Conservation (phyloP, 2,888 invertebrate genomes). For the Volucella inflata region DNA sequence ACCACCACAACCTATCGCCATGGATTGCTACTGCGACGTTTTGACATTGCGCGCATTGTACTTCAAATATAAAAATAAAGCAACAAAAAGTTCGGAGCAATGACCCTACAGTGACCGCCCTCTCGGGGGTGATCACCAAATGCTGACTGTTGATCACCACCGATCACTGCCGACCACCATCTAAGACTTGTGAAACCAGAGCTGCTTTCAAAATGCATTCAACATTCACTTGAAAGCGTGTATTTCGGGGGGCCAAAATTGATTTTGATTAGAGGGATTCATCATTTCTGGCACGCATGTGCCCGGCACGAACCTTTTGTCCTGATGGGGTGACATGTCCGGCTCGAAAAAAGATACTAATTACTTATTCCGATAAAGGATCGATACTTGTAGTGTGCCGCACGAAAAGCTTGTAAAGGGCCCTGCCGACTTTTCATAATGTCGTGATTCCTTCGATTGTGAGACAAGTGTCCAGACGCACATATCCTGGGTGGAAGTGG, state of each 20-base stretch:
- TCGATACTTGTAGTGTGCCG: constrained; percentile 42
- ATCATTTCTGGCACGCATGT: constrained; percentile 17
- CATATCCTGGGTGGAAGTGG: constrained; percentile 70
- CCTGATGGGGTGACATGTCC: constrained; percentile 29
- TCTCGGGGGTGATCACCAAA: background rate
- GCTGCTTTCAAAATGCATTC: constrained; percentile 3
- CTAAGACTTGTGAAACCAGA: background rate
- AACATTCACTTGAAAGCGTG: constrained; percentile 16
- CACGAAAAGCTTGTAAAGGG: constrained; percentile 55
- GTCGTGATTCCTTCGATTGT: constrained; percentile 44
- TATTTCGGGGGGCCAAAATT: constrained; percentile 3
- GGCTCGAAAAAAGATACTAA: constrained; percentile 17
- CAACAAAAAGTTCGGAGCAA: constrained; percentile 46
- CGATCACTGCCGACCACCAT: background rate
- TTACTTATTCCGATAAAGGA: constrained; percentile 66
- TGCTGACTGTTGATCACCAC: background rate
- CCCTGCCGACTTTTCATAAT: constrained; percentile 22
- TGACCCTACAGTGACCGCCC: constrained; percentile 40
- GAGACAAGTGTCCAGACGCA: constrained; percentile 71
- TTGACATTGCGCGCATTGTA: constrained; percentile 29
- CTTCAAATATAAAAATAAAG: constrained; percentile 8
- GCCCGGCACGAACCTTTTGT: constrained; percentile 50
- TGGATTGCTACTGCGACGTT: constrained; percentile 8
- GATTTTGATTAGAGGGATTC: constrained; percentile 8
- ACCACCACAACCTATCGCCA: constrained; percentile 21